A percentile compares a stretch with the other conserved stretches of the same genome.
Conservation (phyloP, 2,797 vertebrate genomes). For the Jordanella pulchra region DNA sequence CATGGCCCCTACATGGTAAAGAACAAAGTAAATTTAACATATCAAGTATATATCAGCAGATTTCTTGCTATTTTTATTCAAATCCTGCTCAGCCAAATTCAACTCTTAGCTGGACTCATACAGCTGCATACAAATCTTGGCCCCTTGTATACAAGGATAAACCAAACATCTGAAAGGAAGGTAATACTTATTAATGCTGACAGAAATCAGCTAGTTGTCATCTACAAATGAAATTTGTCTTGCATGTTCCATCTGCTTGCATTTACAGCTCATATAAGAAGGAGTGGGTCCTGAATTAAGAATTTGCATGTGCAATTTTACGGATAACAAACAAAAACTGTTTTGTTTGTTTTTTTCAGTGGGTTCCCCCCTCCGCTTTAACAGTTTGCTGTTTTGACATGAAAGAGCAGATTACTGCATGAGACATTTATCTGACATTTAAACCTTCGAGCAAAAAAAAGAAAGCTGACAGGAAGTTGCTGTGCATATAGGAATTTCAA, state of each 20-base stretch:
- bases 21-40: slow-evolving; percentile 66
- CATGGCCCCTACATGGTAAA: slow-evolving; percentile 38
- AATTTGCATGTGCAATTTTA: slow-evolving; percentile 32
- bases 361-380: slow-evolving; percentile 26
- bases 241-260: slow-evolving; percentile 27
- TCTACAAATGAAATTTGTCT: slow-evolving; percentile 29
- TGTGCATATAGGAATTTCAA: slow-evolving; percentile 26
- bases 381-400: slow-evolving; percentile 32
- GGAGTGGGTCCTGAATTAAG: slow-evolving; percentile 41
- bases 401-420: slow-evolving; percentile 47
- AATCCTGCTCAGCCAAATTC: slow-evolving; percentile 58
- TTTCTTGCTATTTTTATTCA: slow-evolving; percentile 70
- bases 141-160: slow-evolving; percentile 51
- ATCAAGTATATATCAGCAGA: slow-evolving; percentile 50
- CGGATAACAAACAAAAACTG: not conserved
- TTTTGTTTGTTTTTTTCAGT: slow-evolving; percentile 41
- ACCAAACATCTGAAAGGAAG: slow-evolving; percentile 56
- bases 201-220: slow-evolving; percentile 51
- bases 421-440: slow-evolving; percentile 65
- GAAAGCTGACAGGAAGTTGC: slow-evolving; percentile 22
- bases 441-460: slow-evolving; percentile 43
- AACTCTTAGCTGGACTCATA: slow-evolving; percentile 47
- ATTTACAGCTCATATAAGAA: slow-evolving; percentile 43
- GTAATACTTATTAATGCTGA: slow-evolving; percentile 55
- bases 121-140: slow-evolving; percentile 68